Evolutionary conservation across 1,140 invertebrate species (phyloP), one percentile per base, ranked within the genome.

Genomic region (Trissolcus basalis): DNA sequence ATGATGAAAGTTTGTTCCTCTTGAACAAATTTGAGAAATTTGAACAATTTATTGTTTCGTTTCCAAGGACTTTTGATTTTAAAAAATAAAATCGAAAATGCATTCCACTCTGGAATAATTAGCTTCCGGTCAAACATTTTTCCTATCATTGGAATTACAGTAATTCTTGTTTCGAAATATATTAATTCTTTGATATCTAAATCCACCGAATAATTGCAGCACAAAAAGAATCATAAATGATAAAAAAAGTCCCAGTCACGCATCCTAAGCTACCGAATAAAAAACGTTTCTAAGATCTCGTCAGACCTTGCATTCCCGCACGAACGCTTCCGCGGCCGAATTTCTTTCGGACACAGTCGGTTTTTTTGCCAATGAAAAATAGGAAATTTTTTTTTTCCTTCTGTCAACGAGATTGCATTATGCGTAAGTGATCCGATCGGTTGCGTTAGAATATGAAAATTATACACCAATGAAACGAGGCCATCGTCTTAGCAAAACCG

Each of bases 281-380:
- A 67, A 73, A 16, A 44, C 60, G 50, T 56, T 73, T 65, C 61
- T 39, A 72, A 53, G 49, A 60, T 70, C 36, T n/a, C 49, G 9
- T 5, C 56, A 33, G 61, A 65, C 61, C 61, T 61, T 67, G 69
- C 60, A 71, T 77, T 80, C 78, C 43, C 43, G 78, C 74, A 73
- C 70, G 70, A 75, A 64, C 45, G 59, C 63, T 80, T 80, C 65
- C 64, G 56, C 61, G 58, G 49, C 72, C 69, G 44, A 80, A 80
- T 71, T 73, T 78, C 53, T 68, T 63, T 70, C 47, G 36, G 19
- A 16, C 19, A 32, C 32, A 59, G 36, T 32, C 58, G 11, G 36
- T 36, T 50, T 58, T 45, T 49, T 49, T 27, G 16, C 10, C 7
- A 12, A 41, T 4, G n/a, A n/a, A n/a, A n/a, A n/a, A n/a, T n/a